These are phyloP conservation scores for Phasianus colchicus DNA, from an alignment of 2,113 vertebrate genomes.

Conservation along the genomic window DNA sequence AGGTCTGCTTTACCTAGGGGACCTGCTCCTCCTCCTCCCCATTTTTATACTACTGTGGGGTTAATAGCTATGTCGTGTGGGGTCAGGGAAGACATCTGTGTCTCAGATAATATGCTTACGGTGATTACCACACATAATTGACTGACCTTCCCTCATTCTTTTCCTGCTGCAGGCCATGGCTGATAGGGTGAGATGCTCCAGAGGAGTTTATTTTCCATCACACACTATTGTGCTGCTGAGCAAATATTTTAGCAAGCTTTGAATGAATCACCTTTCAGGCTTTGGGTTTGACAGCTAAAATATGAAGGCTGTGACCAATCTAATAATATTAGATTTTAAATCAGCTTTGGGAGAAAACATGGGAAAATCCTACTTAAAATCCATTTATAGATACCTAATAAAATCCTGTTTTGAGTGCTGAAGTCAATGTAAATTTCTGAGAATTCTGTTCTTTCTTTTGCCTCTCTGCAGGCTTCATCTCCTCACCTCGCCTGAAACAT, in stretches of 20 bases:
- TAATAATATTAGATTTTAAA: conserved; percentile 82
- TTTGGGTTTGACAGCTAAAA: conserved; percentile 82
- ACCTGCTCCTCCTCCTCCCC: conserved; percentile 78
- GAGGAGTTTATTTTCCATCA: conserved; percentile 91
- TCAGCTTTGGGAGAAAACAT: conserved; percentile 71
- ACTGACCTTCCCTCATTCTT: conserved; percentile 94
- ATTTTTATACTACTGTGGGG: conserved; percentile 85
- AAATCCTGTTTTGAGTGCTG: conserved; percentile 60
- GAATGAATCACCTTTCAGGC: conserved; percentile 89
- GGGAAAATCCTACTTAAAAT: conserved; percentile 71
- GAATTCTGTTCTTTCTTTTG: conserved; percentile 37
- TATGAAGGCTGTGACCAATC: conserved; percentile 81
- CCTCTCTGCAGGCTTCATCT: background rate
- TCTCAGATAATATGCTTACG: conserved; percentile 94
- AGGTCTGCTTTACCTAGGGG: conserved; percentile 82
- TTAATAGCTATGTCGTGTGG: conserved; percentile 91
- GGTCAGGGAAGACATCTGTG: conserved; percentile 92
- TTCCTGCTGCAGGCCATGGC: conserved; percentile 85
- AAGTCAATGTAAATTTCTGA: conserved; percentile 25
- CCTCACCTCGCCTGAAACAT: background rate
- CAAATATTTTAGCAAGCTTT: conserved; percentile 97
- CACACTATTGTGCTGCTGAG: conserved; percentile 88
- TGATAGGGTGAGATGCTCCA: conserved; percentile 86
- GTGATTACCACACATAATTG: conserved; percentile 97
- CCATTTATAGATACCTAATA: conserved; percentile 53